Base-by-base conservation (phyloP, 2,888 invertebrate genomes). In the Mesorhabditis sp. region DNA sequence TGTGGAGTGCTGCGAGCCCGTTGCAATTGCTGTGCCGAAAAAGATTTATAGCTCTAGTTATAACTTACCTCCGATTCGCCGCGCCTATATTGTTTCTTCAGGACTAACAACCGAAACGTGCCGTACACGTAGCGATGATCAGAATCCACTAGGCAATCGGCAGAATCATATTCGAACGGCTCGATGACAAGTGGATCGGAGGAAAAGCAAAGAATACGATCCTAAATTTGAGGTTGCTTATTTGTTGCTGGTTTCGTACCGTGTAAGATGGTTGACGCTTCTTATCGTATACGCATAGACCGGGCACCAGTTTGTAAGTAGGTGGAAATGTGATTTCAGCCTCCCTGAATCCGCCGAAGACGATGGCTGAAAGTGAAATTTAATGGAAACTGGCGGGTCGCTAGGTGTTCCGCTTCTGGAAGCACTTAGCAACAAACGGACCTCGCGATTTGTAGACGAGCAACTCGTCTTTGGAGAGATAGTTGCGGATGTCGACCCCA, bases 191-290 rank as follows among this genome's bases (percentile, higher is more conserved):
- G 68, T 1, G 68, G 6, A 28, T 70, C 69, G 4, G 69, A 68
- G 0, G 70, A 66, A 71, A 78, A 80, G 67, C 74, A 81, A 28
- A 83, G 70, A 4, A 83, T 74, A 2, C 83, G 74, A 45, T 83
- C 83, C 82, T 82, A 44, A 45, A 58, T 62, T 7, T 64, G 13
- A n/a, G 44, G 5, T 28, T 43, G 13, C 4, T n/a, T 0, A 66
- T 72, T 61, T 44, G 7, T 45, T 58, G 41, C 13, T 42, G 42
- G 10, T 5, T 43, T 66, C 68, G 28, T 67, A 82, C 82, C 44
- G 83, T 83, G 63, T 78, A 83, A 0, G 83, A 82, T 13, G 83
- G 83, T 50, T 80, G 75, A 28, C 81, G 66, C n/a, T 76, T 73
- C 13, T 68, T 45, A n/a, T 72, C 74, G 65, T 83, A 83, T 6